These are phyloP conservation scores for Coryphaenoides rupestris DNA, from an alignment of 2,113 vertebrate species.

Conservation along the genomic window DNA sequence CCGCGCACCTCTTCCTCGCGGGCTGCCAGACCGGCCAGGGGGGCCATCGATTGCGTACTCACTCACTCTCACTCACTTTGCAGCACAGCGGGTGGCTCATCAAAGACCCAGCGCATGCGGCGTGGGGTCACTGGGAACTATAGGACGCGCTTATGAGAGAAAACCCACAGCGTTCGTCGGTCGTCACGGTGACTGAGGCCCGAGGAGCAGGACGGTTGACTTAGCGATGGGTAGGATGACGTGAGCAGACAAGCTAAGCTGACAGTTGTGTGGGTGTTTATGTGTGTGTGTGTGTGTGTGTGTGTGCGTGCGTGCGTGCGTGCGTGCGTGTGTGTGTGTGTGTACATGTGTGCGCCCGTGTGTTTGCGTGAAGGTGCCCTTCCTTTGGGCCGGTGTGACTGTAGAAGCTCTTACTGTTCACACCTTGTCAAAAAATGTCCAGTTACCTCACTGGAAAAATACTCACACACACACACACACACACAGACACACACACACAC, in stretches of 20 bases:
- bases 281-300: slow-evolving; percentile 5
- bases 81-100: too few species aligned
- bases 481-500: background rate
- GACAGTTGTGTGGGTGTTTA: background rate
- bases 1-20: too few species aligned
- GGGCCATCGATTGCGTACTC: too few species aligned
- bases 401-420: slow-evolving; percentile 61
- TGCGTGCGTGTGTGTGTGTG: background rate
- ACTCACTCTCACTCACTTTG: too few species aligned
- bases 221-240: background rate
- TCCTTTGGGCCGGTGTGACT: slow-evolving; percentile 40
- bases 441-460: slow-evolving; percentile 24
- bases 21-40: too few species aligned
- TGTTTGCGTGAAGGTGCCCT: slow-evolving; percentile 54
- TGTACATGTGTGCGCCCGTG: slow-evolving; percentile 5
- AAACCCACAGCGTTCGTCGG: background rate
- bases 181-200: background rate
- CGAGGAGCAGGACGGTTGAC: background rate
- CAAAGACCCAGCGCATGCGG: too few species aligned
- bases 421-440: slow-evolving; percentile 62
- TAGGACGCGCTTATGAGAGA: too few species aligned
- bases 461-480: background rate
- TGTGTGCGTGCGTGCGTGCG: background rate
- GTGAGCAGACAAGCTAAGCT: background rate
- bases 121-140: too few species aligned